Base-by-base conservation (phyloP, 2,888 invertebrate species). In the Apamea anceps region DNA sequence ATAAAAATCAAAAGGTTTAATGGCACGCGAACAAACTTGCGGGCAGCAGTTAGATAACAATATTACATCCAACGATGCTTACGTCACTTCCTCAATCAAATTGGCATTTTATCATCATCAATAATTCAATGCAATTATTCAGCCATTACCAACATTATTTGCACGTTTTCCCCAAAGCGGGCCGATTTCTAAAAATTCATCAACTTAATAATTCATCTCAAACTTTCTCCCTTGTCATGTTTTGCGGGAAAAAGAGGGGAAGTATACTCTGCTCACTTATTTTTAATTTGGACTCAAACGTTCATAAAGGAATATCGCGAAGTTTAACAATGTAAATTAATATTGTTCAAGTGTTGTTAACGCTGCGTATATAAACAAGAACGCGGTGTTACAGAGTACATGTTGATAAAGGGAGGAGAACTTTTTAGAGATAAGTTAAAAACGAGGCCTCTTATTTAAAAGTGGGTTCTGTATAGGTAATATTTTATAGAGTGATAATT, bases 251-350 rank as follows among this genome's bases (percentile, higher is more conserved):
- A 85, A 81, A 71, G 57, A 72, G 37, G 76, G 76, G 45, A 68
- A 72, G 79, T 81, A 66, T 79, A 48, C 13, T 15, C 48, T 48
- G 62, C 76, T 75, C 70, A 77, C 74, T 81, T 60, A 77, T 88
- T 89, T 89, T 87, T 87, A 84, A 89, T 89, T 89, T 83, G 60
- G 60, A 72, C 45, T 72, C 63, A 74, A 87, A 88, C 86, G 57
- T 89, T 89, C 60, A 73, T 73, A 80, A 85, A 82, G 45, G 77
- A 80, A 84, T 82, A 66, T 70, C 32, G 70, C 60, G 5, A 89
- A 89, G 73, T 88, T 89, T 83, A 67, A 87, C 84, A 89, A 83
- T 87, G 66, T 15, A 82, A 85, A 81, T 79, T 81, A 78, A 89
- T 88, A 85, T 81, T 80, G 65, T 79, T 82, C n/a, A 57, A 79